A percentile compares a stretch with the other conserved stretches of the same genome.
Evolutionary conservation across 2,113 vertebrate species (phyloP).

Genomic region (Planiliza haematocheilus): DNA sequence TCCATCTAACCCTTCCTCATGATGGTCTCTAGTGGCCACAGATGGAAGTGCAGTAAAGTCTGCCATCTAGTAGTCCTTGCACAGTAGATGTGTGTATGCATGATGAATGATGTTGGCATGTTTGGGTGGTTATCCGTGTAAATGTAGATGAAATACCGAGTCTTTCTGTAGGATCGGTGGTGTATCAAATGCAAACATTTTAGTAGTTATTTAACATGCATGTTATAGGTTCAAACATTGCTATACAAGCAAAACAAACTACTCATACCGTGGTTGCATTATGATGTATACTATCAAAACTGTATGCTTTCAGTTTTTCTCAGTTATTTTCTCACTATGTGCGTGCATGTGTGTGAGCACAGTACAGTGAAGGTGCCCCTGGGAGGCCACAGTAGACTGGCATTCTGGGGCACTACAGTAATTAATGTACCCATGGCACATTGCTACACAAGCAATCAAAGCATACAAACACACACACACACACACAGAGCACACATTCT

Average conservation of each 20-base stretch:
- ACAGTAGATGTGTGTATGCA: not conserved
- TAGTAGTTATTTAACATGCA: not conserved
- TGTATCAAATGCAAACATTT: not conserved
- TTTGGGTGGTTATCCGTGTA: constrained; percentile 9
- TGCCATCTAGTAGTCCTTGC: constrained; percentile 30
- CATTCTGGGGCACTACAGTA: constrained; percentile 63
- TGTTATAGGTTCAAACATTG: not conserved
- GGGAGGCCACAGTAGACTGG: constrained; percentile 57
- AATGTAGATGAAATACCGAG: no score
- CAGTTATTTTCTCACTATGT: constrained; percentile 13
- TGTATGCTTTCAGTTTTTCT: constrained; percentile 6
- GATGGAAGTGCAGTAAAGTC: constrained; percentile 1
- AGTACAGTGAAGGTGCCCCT: constrained; percentile 48
- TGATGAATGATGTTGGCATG: constrained; percentile 11
- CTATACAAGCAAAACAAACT: not conserved
- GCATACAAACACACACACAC: not conserved
- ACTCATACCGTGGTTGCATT: not conserved
- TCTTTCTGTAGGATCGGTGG: no score
- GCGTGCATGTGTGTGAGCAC: constrained; percentile 13
- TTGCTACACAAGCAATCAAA: constrained; percentile 46
- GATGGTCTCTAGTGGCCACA: constrained; percentile 71
- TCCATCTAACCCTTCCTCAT: not conserved
- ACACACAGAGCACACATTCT: not conserved
- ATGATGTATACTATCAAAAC: not conserved
- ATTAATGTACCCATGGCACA: constrained; percentile 59